phyloP scores from a whole-genome alignment of 2,888 invertebrate species.

The Ormyrus thymus region DNA sequence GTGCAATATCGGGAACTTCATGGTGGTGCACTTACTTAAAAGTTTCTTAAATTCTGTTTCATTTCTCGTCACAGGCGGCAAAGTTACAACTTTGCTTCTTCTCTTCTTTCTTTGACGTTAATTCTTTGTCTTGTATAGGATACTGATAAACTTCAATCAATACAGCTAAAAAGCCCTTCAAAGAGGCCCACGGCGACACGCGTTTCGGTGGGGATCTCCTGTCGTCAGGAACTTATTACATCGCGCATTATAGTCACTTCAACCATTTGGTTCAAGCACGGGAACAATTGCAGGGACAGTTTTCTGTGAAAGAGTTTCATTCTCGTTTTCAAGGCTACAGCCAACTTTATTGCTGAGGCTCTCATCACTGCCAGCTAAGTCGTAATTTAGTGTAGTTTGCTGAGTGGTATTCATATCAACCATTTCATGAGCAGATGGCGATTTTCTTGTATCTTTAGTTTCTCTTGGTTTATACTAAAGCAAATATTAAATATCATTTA shows the following conservation, averaged over 20 bases:
- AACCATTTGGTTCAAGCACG: constrained; percentile 71
- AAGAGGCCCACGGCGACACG: constrained; percentile 17
- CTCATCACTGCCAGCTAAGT: constrained; percentile 66
- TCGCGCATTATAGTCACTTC: constrained; percentile 58
- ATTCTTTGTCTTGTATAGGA: constrained; percentile 28
- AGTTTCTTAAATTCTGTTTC: constrained; percentile 25
- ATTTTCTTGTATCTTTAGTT: constrained; percentile 59
- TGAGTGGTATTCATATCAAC: constrained; percentile 68
- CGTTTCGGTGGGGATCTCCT: constrained; percentile 41
- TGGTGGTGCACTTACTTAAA: constrained; percentile 23
- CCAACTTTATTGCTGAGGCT: constrained; percentile 71
- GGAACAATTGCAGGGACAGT: constrained; percentile 64
- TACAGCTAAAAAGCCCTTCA: constrained; percentile 19
- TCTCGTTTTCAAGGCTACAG: constrained; percentile 54
- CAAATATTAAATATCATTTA: background rate
- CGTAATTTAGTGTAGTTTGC: constrained; percentile 69
- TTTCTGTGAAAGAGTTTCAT: constrained; percentile 63
- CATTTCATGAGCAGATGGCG: constrained; percentile 30
- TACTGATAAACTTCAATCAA: constrained; percentile 6
- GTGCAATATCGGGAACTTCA: background rate
- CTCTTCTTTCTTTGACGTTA: constrained; percentile 1
- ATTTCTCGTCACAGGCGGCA: constrained; percentile 31
- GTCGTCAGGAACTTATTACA: constrained; percentile 43
- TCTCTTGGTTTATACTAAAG: constrained; percentile 64
- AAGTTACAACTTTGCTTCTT: background rate